Base-by-base conservation (phyloP, 2,113 vertebrate species). In the Lepus timidus region DNA sequence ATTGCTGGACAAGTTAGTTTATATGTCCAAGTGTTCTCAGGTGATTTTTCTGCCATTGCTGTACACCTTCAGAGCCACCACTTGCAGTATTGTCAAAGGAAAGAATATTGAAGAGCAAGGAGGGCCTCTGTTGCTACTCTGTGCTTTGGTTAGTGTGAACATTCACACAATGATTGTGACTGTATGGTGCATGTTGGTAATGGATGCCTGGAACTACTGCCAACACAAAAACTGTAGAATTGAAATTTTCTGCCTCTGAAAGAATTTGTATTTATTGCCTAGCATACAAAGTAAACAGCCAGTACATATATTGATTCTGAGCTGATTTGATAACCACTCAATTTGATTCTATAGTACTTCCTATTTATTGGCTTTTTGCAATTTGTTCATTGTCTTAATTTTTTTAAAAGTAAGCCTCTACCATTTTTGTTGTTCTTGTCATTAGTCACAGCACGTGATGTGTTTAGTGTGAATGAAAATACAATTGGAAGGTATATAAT, bases 401-500 rank as follows among this genome's bases (percentile, higher is more conserved):
- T 81, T 73, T 91, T 80, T 58, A 73, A 11, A 75, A 89, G 33
- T 67, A 49, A 33, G 3, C 6, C 23, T 33, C 4, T 94, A 10
- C 22, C 49, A 31, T 58, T 71, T 58, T 36, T 81, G 25, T 58
- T 91, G 49, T 84, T 76, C 25, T 88, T 88, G n/a, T 65, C 33
- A 74, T 58, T 64, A 85, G 67, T 22, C 39, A 14, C 0, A 22
- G 17, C 99, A 92, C 55, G 70, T 76, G 98, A 99, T 97, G 98
- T 99, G 97, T 99, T 99, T 92, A 99, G 99, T 22, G 99, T 99
- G 98, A 96, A 98, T 3, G 97, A 95, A 1, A 98, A 98, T 0
- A 99, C 99, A 1, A 98, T 99, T 0, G 99, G 99, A 7, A 98
- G 98, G 36, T 99, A 99, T 93, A 95, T 99, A 25, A 98, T 98